Conservation (phyloP, 2,888 invertebrate genomes). For the Ormyrus nitidulus region DNA sequence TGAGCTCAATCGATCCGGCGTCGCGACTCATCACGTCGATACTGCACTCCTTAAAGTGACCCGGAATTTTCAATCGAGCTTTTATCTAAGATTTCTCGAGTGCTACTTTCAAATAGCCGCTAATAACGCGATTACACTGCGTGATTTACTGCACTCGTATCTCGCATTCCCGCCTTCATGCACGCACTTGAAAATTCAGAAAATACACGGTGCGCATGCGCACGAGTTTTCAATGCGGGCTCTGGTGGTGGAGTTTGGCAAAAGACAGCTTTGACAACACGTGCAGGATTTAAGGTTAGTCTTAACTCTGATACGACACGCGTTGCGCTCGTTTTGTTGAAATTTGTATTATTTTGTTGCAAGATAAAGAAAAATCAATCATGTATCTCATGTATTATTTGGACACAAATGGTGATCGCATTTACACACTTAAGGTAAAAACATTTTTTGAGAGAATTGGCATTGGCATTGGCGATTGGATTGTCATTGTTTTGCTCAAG, state of each 20-base stretch:
- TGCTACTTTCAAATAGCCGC: slow-evolving; percentile 35
- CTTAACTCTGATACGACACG: neutral
- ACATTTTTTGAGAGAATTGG: too few species aligned
- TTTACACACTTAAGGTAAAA: slow-evolving; percentile 89
- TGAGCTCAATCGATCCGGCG: too few species aligned
- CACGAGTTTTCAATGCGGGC: neutral
- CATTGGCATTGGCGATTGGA: too few species aligned
- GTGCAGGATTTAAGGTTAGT: neutral
- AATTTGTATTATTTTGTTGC: slow-evolving; percentile 6
- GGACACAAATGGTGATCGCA: slow-evolving; percentile 86
- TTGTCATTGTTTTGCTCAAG: too few species aligned
- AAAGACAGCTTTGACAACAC: neutral
- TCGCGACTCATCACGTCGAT: neutral
- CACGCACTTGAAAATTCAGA: slow-evolving; percentile 34
- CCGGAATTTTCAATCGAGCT: slow-evolving; percentile 4
- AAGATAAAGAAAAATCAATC: slow-evolving; percentile 34
- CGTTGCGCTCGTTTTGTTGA: slow-evolving; percentile 36
- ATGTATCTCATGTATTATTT: slow-evolving; percentile 89
- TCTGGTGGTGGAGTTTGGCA: neutral
- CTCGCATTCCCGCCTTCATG: too few species aligned
- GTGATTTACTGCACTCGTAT: slow-evolving; percentile 22
- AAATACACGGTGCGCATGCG: neutral
- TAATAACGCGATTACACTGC: slow-evolving; percentile 20
- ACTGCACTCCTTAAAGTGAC: neutral
- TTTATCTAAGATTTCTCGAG: slow-evolving; percentile 27